Evolutionary conservation across 2,888 invertebrate species (phyloP), one percentile per base, ranked within the genome.

Genomic region (Orthonevra nobilis): DNA sequence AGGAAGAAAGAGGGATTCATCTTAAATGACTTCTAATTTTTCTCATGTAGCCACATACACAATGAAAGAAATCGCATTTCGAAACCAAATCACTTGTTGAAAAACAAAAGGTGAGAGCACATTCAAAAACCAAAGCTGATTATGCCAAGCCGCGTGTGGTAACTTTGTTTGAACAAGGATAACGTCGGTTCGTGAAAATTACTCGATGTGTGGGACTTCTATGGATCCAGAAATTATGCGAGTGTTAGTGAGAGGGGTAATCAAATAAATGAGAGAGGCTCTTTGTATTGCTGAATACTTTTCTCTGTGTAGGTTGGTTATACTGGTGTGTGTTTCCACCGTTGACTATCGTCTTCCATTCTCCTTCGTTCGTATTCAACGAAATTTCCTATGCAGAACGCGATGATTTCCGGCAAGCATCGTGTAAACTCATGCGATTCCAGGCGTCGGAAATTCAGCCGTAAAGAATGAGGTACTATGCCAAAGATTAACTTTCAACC

Each of bases 381-480:
- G 56, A 46, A 46, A 23, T 52, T 20, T 2, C 23, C 23, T 48
- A 32, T 15, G n/a, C 32, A n/a, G 17, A 6, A 60, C 48, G 63
- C 72, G 54, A 38, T 26, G 54, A 3, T 10, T 17, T 4, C 17
- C 48, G 20, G n/a, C 0, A 9, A 32, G 9, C 44, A 14, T 56
- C 10, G 30, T 23, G 20, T 3, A 2, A 15, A 14, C 0, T 9
- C 0, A 17, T 40, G 48, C 72, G 72, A 32, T 5, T 34, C 1
- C 1, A 10, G 19, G 2, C 72, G 63, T 40, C 72, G 72, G 72
- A 72, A 56, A 72, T 63, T 72, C 54, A 56, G 40, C 56, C 46
- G 48, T 58, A 38, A 23, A 46, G 28, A 56, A 15, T 44, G 32
- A 23, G 7, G 5, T 23, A 26, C 17, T 12, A 12, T 23, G 5